Base-by-base conservation (phyloP, 35 echinoderm and acorn worm genomes). In the Nesometra sesokonis region DNA sequence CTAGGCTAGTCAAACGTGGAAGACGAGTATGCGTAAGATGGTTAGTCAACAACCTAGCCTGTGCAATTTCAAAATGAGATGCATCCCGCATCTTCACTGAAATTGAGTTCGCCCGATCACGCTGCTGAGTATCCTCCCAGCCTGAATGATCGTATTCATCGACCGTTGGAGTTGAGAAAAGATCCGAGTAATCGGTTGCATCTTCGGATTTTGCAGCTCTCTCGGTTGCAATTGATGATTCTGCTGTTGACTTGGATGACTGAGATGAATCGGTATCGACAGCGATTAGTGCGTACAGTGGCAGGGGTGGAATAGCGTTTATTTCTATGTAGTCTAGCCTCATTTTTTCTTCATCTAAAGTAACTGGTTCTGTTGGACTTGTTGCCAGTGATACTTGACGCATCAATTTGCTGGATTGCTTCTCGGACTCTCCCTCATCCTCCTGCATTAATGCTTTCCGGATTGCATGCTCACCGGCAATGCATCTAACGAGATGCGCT, bases 311-410 rank as follows among this genome's bases (percentile, higher is more conserved):
- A 37, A 99, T 90, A 35, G 96, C 94, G 17, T 84, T 82, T 3
- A 99, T 82, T 89, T 99, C 96, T 17, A 99, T 99, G 90, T 94
- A 99, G 78, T 99, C 96, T 33, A 92, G 34, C 37, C 92, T 93
- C 38, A 90, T 57, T 39, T 35, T 38, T 34, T 93, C 92, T 33
- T 37, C 80, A 0, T 90, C 84, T 33, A 90, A 34, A 19, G 79
- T 87, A 9, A 84, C 52, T n/a, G 81, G 35, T 39, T 99, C 96
- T 29, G 91, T 90, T 29, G 96, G 96, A 86, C 96, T 99, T n/a
- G 89, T 88, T n/a, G 88, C 89, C 21, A 91, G 77, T 21, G 95
- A 91, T 0, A 89, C 47, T 23, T 86, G 76, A 19, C 92, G 39
- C 2, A 80, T 47, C 31, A 86, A 87, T 31, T 80, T 77, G 34